Base-by-base conservation (phyloP, 2,888 invertebrate genomes). In the Campaea margaritaria region DNA sequence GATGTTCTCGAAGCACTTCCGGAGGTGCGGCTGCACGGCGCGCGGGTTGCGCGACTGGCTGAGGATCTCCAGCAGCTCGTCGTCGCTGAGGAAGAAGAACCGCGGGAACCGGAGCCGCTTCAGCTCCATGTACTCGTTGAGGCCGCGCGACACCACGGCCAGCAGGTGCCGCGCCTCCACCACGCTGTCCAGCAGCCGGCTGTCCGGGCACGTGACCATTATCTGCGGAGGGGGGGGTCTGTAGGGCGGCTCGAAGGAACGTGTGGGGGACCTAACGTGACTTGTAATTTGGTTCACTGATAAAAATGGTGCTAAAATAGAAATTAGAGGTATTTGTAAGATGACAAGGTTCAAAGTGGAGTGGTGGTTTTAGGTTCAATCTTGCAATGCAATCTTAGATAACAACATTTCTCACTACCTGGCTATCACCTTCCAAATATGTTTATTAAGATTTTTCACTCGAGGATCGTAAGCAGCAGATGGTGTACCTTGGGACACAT, bases 1-100 rank as follows among this genome's bases (percentile, higher is more conserved):
- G 72, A 97, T 95, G 74, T 95, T 96, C 81, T 97, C 96, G 83
- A 97, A 97, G 84, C 96, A 96, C 83, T 97, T 97, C 67, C 95
- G 93, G n/a, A 97, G 87, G 85, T 96, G 96, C 0, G 96, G 96
- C 81, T 97, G 96, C 1, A 97, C 96, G 0, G 96, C 95, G 43
- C 93, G 85, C 0, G 96, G 96, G 76, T 97, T 96, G 58, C 95
- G 94, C 0, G 96, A 95, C 86, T 97, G 96, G 0, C 96, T 96
- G 48, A 97, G 87, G 47, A 97, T 96, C 83, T 97, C 96, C 67
- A 97, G 87, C 34, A 97, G 87, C 76, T 97, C 97, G 74, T 96
- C 96, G 75, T 97, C 97, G 69, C 96, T 96, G 65, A 97, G 94
- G 88, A 97, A 97, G 91, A 95, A 96, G 83, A 96, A 95, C 16